These are phyloP conservation scores for Burhinus oedicnemus DNA, from an alignment of 2,113 vertebrate genomes.

Conservation along the genomic window DNA sequence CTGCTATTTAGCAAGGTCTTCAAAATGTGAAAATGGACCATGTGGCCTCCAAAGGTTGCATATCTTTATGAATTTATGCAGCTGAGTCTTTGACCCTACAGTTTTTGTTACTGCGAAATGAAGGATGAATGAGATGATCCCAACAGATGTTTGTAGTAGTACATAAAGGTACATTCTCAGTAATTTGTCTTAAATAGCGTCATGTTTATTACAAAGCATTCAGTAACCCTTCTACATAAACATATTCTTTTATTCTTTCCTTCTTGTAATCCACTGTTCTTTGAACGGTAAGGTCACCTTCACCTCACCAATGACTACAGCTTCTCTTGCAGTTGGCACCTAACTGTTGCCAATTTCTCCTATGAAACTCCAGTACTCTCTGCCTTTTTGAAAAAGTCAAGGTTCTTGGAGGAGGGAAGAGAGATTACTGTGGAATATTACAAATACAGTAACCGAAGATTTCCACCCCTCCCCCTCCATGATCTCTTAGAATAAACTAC, in stretches of 20 bases:
- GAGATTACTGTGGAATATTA: neutral
- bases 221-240: neutral
- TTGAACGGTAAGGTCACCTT: neutral
- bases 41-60: neutral
- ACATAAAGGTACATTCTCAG: neutral
- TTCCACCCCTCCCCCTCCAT: neutral
- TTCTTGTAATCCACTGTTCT: accelerated
- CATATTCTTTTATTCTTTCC: accelerated
- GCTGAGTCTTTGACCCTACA: neutral
- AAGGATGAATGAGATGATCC: too few species aligned
- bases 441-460: neutral
- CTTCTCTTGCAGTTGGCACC: neutral
- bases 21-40: neutral
- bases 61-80: neutral
- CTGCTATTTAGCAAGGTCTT: neutral
- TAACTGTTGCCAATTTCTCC: neutral
- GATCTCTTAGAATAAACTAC: neutral
- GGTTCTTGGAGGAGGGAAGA: neutral
- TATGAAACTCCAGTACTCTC: neutral
- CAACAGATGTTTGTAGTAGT: neutral
- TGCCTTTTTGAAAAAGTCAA: neutral
- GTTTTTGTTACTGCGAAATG: neutral
- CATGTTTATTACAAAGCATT: neutral
- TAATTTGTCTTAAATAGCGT: neutral
- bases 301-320: neutral